A percentile compares a stretch with the other conserved stretches of the same genome.
Evolutionary conservation across 2,113 vertebrate species (phyloP).

Genomic region (Pachyramphus minor): DNA sequence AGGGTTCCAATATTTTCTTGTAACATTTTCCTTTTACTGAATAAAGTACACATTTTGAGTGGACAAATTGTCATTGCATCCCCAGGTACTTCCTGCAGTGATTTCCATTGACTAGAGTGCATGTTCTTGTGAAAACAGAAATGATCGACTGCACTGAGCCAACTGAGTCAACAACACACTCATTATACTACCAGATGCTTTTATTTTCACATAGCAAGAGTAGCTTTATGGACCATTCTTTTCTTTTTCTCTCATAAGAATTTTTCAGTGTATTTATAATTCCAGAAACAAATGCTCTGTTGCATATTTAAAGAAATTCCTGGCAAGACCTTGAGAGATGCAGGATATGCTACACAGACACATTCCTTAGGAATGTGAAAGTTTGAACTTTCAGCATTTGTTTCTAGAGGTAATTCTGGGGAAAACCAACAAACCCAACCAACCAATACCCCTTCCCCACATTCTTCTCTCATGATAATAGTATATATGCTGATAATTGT

Average conservation of each 20-base stretch:
- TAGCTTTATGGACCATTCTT: background rate
- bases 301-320: background rate
- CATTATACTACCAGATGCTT: conserved; percentile 25
- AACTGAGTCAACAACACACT: conserved; percentile 30
- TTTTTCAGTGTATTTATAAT: background rate
- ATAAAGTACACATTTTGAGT: background rate
- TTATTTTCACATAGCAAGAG: conserved; percentile 12
- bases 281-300: background rate
- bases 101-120: conserved; percentile 16
- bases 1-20: background rate
- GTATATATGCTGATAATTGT: background rate
- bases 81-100: background rate
- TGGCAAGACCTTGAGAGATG: background rate
- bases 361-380: background rate
- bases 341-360: background rate
- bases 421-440: background rate
- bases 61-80: background rate
- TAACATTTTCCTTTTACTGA: conserved; percentile 1
- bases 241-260: conserved; percentile 3
- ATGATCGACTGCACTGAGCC: conserved; percentile 15
- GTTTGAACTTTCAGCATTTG: background rate
- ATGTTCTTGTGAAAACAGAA: background rate
- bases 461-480: background rate
- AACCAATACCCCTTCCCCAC: background rate
- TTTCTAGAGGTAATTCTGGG: background rate